Evolutionary conservation across 1,140 invertebrate species (phyloP).

Genomic region (Zaprionus lachaisei): DNA sequence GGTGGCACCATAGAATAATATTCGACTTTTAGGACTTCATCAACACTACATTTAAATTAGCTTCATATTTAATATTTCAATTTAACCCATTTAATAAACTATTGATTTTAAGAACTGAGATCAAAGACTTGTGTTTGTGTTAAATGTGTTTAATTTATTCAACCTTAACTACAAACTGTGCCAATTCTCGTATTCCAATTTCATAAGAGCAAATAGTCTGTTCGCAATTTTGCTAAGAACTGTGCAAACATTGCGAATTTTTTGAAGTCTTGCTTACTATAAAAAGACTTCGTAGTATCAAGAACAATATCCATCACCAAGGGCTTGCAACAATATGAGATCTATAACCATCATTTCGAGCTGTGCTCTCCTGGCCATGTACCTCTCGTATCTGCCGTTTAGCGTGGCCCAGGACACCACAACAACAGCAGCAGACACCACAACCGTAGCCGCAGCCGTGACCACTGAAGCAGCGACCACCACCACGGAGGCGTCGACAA

Average conservation of each 20-base stretch:
- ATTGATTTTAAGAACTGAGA: background rate
- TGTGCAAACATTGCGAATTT: conserved; percentile 8
- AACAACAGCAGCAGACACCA: background rate
- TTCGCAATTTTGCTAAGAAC: background rate
- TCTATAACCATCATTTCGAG: background rate
- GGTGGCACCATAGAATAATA: too few species aligned
- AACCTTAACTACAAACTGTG: background rate
- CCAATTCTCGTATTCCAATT: background rate
- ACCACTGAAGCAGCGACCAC: background rate
- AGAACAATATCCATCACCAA: conserved; percentile 6
- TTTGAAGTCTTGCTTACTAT: background rate
- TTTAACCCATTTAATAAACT: background rate
- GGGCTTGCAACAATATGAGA: conserved; percentile 6
- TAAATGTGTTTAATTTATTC: background rate
- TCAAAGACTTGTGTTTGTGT: background rate
- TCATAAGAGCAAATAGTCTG: background rate
- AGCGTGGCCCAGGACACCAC: background rate
- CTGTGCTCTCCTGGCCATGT: conserved; percentile 17
- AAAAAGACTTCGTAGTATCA: background rate
- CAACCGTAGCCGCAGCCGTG: background rate
- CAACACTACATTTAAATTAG: background rate
- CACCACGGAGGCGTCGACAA: background rate
- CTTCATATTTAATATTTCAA: background rate
- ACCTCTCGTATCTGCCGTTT: background rate
- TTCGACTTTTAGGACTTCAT: too few species aligned